Conservation (phyloP, 2,797 vertebrate genomes). For the Anabacerthia variegaticeps region DNA sequence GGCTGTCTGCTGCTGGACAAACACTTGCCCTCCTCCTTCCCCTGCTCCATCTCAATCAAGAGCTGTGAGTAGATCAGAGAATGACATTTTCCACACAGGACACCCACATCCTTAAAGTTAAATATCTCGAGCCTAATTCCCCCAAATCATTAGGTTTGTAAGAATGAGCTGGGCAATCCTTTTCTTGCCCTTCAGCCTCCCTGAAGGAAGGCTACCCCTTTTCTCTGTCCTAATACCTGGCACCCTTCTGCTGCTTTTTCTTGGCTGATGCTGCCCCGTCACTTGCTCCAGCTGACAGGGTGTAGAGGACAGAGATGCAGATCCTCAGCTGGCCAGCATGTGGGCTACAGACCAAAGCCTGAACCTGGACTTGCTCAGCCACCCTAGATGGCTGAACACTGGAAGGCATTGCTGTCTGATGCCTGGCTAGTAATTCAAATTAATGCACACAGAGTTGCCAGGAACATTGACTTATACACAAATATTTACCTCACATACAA, state of each 20-base stretch:
- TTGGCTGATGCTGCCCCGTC: neutral
- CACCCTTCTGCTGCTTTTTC: neutral
- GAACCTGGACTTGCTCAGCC: neutral
- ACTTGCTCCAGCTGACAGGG: neutral
- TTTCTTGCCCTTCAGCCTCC: neutral
- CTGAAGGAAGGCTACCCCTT: rapidly evolving
- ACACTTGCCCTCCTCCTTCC: neutral
- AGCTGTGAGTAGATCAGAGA: neutral
- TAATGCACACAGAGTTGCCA: neutral
- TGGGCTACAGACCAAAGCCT: neutral
- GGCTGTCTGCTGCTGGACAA: conserved; percentile 40
- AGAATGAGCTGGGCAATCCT: neutral
- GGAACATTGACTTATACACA: neutral
- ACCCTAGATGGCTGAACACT: neutral
- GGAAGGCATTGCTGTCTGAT: neutral
- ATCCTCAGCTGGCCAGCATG: neutral
- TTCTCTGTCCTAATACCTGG: neutral
- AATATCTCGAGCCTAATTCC: neutral
- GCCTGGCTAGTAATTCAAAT: neutral
- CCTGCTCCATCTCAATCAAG: neutral
- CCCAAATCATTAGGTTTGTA: neutral
- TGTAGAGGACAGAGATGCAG: rapidly evolving
- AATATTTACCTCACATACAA: neutral
- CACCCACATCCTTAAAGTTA: neutral
- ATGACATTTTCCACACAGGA: neutral